phyloP scores from a whole-genome alignment of 2,113 vertebrate genomes.

The Psammodynastes pulverulentus region DNA sequence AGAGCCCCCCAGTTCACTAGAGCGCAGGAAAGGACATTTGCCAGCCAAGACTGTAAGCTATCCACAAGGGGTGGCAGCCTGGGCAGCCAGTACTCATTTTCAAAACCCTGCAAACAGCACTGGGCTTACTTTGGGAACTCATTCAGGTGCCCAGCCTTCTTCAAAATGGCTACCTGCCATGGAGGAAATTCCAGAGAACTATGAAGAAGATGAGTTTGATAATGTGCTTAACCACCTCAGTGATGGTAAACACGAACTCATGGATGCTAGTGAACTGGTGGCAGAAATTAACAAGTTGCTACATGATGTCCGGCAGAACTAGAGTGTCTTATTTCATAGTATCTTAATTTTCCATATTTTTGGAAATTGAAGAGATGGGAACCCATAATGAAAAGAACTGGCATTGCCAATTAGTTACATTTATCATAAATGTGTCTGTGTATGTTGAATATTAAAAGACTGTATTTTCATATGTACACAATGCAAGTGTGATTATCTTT shows the following conservation, averaged over 20 bases:
- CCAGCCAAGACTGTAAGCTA: constrained; percentile 83
- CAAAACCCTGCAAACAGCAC: constrained; percentile 84
- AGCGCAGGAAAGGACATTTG: constrained; percentile 83
- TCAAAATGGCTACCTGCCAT: constrained; percentile 97
- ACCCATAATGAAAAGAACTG: constrained; percentile 70
- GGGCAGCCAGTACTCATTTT: constrained; percentile 96
- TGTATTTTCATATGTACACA: constrained; percentile 97
- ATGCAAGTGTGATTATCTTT: constrained; percentile 98
- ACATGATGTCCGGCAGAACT: constrained; percentile 94
- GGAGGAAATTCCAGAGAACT: constrained; percentile 99
- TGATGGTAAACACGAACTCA: constrained; percentile 92
- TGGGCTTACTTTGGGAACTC: constrained; percentile 74
- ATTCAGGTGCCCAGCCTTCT: constrained; percentile 79
- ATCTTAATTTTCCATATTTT: constrained; percentile 65
- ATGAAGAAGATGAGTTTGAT: constrained; percentile 96
- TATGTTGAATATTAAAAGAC: constrained; percentile 97
- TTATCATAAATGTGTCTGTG: constrained; percentile 98
- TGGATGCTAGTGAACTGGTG: constrained; percentile 96
- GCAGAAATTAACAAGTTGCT: constrained; percentile 98
- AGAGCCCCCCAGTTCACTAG: constrained; percentile 78
- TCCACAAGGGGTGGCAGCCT: constrained; percentile 89
- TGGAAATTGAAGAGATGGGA: constrained; percentile 61
- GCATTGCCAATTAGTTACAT: constrained; percentile 88
- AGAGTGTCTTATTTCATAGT: constrained; percentile 48
- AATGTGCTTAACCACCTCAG: constrained; percentile 90